Percentiles rank a stretch among this genome's conserved stretches.
phyloP scores from a whole-genome alignment of 2,888 invertebrate species.

The Dasysyrphus albostriatus region DNA sequence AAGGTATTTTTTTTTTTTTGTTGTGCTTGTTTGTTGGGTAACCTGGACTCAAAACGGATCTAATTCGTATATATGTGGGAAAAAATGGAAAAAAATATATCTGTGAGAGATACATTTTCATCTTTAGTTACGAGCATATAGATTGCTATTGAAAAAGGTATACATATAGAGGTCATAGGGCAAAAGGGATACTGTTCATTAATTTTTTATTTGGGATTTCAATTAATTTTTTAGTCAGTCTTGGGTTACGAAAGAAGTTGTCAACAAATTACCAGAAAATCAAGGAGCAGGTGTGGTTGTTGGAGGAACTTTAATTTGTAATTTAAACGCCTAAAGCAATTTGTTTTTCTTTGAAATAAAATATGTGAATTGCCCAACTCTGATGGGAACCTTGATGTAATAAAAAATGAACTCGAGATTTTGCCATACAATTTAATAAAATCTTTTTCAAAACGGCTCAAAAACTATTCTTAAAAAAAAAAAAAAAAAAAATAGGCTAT shows the following conservation, averaged over 20 bases:
- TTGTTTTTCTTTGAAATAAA: background rate
- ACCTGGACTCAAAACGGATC: background rate
- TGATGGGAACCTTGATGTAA: no score
- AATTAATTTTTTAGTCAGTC: conserved; percentile 38
- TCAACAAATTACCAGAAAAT: conserved; percentile 10
- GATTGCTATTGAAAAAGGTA: conserved; percentile 5
- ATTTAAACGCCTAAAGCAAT: background rate
- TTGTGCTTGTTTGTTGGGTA: conserved; percentile 24
- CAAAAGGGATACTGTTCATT: conserved; percentile 32
- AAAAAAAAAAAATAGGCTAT: no score
- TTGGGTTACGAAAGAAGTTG: conserved; percentile 15
- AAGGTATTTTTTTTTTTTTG: conserved; percentile 28
- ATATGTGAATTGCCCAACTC: no score
- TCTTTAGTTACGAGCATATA: conserved; percentile 30
- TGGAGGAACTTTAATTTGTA: background rate
- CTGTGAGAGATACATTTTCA: conserved; percentile 24
- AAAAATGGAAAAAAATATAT: background rate
- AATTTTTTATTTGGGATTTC: conserved; percentile 61
- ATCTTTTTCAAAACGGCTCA: no score
- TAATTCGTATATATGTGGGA: background rate
- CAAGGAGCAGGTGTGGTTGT: background rate
- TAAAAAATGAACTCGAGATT: no score
- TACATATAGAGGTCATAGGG: background rate
- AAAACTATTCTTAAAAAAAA: no score
- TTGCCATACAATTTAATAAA: no score